phyloP scores from a whole-genome alignment of 2,797 vertebrate species.

The Crenichthys baileyi region DNA sequence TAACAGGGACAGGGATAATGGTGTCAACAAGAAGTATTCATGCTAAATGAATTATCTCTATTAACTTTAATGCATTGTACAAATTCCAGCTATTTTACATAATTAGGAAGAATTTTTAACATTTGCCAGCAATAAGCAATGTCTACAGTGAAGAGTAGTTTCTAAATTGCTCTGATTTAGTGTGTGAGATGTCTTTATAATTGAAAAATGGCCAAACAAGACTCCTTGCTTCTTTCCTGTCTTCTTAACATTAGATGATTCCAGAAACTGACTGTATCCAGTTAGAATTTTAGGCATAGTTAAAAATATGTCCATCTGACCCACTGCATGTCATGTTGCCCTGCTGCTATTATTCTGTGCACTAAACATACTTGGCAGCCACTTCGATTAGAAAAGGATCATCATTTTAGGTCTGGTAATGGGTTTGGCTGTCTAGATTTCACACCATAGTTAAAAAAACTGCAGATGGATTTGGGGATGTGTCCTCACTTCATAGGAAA shows the following conservation, averaged over 20 bases:
- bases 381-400: background rate
- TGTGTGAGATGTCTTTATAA: background rate
- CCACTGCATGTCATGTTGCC: background rate
- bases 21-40: too few relatives aligned
- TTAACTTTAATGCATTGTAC: too few relatives aligned
- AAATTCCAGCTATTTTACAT: too few relatives aligned
- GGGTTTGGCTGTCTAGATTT: background rate
- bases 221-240: background rate
- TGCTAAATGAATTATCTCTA: too few relatives aligned
- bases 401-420: background rate
- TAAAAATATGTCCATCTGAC: background rate
- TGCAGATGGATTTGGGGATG: background rate
- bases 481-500: background rate
- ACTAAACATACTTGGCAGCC: background rate
- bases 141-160: background rate
- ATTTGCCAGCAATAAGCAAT: too few relatives aligned
- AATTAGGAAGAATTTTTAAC: too few relatives aligned
- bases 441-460: background rate
- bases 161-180: background rate
- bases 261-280: background rate
- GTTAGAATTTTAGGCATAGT: background rate
- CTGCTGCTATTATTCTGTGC: background rate
- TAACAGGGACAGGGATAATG: too few relatives aligned
- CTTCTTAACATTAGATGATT: background rate
- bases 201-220: background rate